Conservation (phyloP, 2,797 vertebrate genomes). For the Aphelocoma californica region DNA sequence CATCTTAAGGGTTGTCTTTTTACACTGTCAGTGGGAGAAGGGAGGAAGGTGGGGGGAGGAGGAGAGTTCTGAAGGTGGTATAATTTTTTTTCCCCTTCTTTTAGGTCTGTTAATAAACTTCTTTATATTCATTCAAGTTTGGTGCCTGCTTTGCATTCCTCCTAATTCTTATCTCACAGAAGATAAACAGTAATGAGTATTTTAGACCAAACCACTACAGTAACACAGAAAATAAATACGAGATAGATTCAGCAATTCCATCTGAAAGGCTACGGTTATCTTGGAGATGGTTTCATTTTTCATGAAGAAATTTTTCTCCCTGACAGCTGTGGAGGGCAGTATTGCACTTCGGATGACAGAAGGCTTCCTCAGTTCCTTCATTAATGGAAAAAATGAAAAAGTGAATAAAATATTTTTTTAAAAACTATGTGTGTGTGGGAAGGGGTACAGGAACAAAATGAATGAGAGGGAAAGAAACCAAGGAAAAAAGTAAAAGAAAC, state of each 20-base stretch:
- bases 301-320: not conserved
- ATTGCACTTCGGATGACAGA: conserved; percentile 70
- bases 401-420: not conserved
- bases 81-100: too few relatives aligned
- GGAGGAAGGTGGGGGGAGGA: too few relatives aligned
- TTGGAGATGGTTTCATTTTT: not conserved
- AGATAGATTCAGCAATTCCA: not conserved
- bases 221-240: conserved; percentile 10
- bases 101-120: too few relatives aligned
- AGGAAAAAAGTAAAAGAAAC: conserved; percentile 26
- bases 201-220: too few relatives aligned
- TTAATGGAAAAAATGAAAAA: conserved; percentile 57
- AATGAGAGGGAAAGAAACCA: not conserved
- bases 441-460: not conserved
- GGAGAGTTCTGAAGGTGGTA: too few relatives aligned
- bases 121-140: too few relatives aligned
- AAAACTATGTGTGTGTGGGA: not conserved
- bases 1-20: too few relatives aligned
- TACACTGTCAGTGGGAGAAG: too few relatives aligned
- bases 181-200: too few relatives aligned
- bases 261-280: not conserved
- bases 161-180: too few relatives aligned
- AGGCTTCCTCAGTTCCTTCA: not conserved
- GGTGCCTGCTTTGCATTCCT: too few relatives aligned
- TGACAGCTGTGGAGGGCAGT: conserved; percentile 71